Evolutionary conservation across 2,888 invertebrate genomes (phyloP), one percentile per base, ranked within the genome.

Genomic region (Dynastes tityus): DNA sequence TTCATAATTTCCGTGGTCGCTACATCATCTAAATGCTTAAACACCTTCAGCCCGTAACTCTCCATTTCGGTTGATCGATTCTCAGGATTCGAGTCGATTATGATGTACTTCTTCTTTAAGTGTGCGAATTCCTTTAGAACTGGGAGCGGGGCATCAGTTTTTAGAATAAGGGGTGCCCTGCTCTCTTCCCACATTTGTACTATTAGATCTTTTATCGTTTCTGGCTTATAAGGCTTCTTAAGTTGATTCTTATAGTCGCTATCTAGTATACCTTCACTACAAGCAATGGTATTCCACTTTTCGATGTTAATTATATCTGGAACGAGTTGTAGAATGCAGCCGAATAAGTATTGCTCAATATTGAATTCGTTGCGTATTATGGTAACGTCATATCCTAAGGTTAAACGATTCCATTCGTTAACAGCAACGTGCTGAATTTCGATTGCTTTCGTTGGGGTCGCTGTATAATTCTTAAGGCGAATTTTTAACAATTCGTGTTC

Each of bases 401-500:
- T 16, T 22, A 58, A 8, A n/a, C 22, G 22, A 16, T 58, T 58
- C 55, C 55, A 58, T 22, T 22, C 16, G n/a, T 22, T 8, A 16
- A 16, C 55, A 8, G 55, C 16, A 8, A 5, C 9, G 22, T 22
- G 16, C 2, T 58, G 16, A 6, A 58, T 22, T 58, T 3, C 22
- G 8, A 58, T 22, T 58, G 55, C 55, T 22, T 22, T 58, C 6
- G 27, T 58, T 8, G 55, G 55, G 6, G 8, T 58, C 6, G 8
- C 22, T 8, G 22, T 58, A 58, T 58, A 58, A 58, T 58, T 22
- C 0, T 0, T 1, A 16, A 58, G 9, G 2, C 55, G 16, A 16
- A 58, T 58, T 58, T 58, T 58, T 58, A 58, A 58, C 55, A 27
- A 4, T 58, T 58, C 16, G 6, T 22, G 55, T 58, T 58, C 55